Evolutionary conservation across 1,140 invertebrate species (phyloP).

Genomic region (Magallana gigas): DNA sequence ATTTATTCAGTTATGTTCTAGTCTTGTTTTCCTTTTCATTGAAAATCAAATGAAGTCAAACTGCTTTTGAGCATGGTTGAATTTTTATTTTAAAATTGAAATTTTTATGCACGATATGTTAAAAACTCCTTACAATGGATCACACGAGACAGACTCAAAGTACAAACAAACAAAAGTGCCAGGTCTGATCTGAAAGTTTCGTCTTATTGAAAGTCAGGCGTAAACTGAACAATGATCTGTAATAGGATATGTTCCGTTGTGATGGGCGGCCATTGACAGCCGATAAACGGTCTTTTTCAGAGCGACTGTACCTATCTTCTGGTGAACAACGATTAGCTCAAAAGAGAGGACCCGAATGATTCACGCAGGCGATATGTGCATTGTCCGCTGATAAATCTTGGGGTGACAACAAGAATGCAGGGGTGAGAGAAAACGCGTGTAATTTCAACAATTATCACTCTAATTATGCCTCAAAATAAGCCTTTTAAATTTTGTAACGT

Average conservation of each 20-base stretch:
- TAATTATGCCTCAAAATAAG: slow-evolving; percentile 4
- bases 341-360: neutral
- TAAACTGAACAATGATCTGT: slow-evolving; percentile 16
- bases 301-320: neutral
- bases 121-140: neutral
- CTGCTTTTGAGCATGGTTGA: too few species aligned
- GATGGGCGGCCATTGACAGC: neutral
- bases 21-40: too few species aligned
- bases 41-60: too few species aligned
- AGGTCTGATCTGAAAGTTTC: neutral
- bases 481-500: neutral
- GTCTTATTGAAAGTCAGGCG: slow-evolving; percentile 14
- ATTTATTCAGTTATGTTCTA: too few species aligned
- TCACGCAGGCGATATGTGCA: slow-evolving; percentile 3
- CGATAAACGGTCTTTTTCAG: slow-evolving; percentile 35
- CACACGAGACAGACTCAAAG: neutral
- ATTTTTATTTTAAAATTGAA: too few species aligned
- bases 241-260: slow-evolving; percentile 19
- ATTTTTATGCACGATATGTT: too few species aligned
- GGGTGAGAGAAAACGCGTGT: neutral
- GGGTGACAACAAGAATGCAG: neutral
- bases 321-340: neutral
- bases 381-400: slow-evolving; percentile 9
- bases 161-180: slow-evolving; percentile 13
- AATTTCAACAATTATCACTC: slow-evolving; percentile 22